phyloP scores from a whole-genome alignment of 2,797 vertebrate species.

The Galaxias olidus region DNA sequence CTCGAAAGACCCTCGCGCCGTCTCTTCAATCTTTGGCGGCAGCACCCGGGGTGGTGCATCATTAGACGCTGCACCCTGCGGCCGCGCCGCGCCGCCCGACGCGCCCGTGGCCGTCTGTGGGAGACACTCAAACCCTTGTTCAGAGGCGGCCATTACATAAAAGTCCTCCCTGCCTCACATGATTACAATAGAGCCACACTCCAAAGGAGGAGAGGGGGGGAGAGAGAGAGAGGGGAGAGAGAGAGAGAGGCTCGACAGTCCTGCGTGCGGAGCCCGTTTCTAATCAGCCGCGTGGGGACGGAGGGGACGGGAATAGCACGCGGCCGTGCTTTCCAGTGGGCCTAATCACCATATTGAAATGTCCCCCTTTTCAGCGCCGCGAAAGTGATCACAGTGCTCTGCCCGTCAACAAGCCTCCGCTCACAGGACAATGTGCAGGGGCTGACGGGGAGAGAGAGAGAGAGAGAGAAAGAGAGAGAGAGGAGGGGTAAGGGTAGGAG shows the following conservation, averaged over 20 bases:
- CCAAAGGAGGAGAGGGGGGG: background rate
- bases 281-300: constrained; percentile 33
- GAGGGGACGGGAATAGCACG: constrained; percentile 19
- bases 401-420: constrained; percentile 5
- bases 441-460: constrained; percentile 7
- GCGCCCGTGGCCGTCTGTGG: too few relatives aligned
- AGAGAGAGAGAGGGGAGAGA: constrained; percentile 24
- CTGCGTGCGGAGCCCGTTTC: constrained; percentile 18
- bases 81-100: too few relatives aligned
- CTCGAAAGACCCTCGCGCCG: too few relatives aligned
- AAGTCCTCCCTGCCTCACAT: background rate
- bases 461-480: constrained; percentile 2
- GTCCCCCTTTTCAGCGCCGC: constrained; percentile 27
- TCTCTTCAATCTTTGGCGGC: too few relatives aligned
- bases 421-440: background rate
- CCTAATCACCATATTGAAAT: constrained; percentile 38
- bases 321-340: constrained; percentile 31
- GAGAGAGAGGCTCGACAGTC: constrained; percentile 18
- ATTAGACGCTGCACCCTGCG: too few relatives aligned
- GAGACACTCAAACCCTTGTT: too few relatives aligned
- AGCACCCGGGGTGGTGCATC: too few relatives aligned
- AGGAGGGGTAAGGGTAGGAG: constrained; percentile 12
- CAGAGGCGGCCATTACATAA: too few relatives aligned
- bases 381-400: constrained; percentile 23
- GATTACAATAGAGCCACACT: background rate